These are phyloP conservation scores for Helicolenus hilgendorfi DNA, from an alignment of 2,797 vertebrate species.

Conservation along the genomic window DNA sequence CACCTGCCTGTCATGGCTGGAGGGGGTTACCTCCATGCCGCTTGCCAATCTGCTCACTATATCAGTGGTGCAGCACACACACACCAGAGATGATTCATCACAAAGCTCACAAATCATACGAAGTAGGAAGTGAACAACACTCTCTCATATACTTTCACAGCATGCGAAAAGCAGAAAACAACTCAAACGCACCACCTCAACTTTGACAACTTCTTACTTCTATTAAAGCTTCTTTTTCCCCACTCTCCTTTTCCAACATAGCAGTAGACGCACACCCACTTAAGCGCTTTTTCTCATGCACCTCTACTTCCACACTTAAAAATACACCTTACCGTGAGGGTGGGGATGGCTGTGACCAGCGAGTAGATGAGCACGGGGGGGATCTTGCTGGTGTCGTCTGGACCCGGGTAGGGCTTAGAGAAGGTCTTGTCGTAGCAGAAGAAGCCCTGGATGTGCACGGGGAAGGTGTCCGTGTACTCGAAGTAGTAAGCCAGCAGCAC, in stretches of 20 bases:
- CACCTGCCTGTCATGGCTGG: constrained; percentile 37
- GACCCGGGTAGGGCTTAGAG: constrained; percentile 94
- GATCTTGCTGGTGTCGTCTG: constrained; percentile 92
- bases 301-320: not conserved
- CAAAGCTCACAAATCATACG: constrained; percentile 17
- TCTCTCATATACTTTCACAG: not conserved
- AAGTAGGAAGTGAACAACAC: not conserved
- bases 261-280: not conserved
- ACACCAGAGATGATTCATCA: constrained; percentile 23
- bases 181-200: constrained; percentile 4
- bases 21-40: constrained; percentile 56
- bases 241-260: not conserved
- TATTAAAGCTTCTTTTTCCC: not conserved
- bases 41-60: constrained; percentile 59
- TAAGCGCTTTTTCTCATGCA: not conserved
- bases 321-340: constrained; percentile 90
- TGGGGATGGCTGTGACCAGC: constrained; percentile 93
- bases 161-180: not conserved
- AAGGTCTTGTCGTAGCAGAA: constrained; percentile 95
- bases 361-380: constrained; percentile 94
- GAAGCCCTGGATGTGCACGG: constrained; percentile 94
- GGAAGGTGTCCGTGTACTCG: constrained; percentile 96
- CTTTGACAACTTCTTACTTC: constrained; percentile 33
- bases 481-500: constrained; percentile 95
- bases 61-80: constrained; percentile 16